phyloP scores from a whole-genome alignment of 2,888 invertebrate genomes.

The Sycophila texana region DNA sequence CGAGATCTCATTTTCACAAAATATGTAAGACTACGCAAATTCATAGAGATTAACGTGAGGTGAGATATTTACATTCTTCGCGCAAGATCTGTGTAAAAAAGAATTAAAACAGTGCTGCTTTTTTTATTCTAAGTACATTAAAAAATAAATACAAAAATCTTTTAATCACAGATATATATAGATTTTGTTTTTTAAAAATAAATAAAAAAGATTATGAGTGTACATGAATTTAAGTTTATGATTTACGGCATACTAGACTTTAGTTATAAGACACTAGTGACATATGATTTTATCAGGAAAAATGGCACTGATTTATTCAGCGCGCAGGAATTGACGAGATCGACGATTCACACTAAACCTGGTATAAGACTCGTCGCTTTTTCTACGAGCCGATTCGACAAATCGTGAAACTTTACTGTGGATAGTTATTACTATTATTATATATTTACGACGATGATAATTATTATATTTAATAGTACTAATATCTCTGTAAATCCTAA shows the following conservation, averaged over 20 bases:
- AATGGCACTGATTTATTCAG: constrained; percentile 31
- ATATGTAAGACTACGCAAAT: constrained; percentile 24
- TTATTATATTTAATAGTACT: constrained; percentile 40
- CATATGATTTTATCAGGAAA: not conserved
- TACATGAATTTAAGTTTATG: too few species aligned
- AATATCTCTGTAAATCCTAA: constrained; percentile 47
- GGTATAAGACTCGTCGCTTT: constrained; percentile 34
- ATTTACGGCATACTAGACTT: too few species aligned
- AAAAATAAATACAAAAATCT: too few species aligned
- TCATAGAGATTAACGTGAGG: not conserved
- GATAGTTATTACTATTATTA: constrained; percentile 51
- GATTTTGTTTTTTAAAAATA: too few species aligned
- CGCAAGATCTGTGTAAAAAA: constrained; percentile 26
- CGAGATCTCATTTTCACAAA: constrained; percentile 34
- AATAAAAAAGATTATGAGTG: too few species aligned
- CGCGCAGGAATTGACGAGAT: constrained; percentile 39
- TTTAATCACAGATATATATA: too few species aligned
- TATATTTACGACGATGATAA: constrained; percentile 38
- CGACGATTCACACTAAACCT: constrained; percentile 13
- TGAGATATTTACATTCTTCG: constrained; percentile 4
- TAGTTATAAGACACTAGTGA: too few species aligned
- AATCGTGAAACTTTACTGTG: constrained; percentile 48
- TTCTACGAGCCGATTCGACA: constrained; percentile 45
- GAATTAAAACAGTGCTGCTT: constrained; percentile 25
- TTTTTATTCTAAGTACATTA: not conserved